Percentiles rank a stretch among this genome's conserved stretches.
Evolutionary conservation across 2,888 invertebrate species (phyloP).

Genomic region (Eilema griseolum): DNA sequence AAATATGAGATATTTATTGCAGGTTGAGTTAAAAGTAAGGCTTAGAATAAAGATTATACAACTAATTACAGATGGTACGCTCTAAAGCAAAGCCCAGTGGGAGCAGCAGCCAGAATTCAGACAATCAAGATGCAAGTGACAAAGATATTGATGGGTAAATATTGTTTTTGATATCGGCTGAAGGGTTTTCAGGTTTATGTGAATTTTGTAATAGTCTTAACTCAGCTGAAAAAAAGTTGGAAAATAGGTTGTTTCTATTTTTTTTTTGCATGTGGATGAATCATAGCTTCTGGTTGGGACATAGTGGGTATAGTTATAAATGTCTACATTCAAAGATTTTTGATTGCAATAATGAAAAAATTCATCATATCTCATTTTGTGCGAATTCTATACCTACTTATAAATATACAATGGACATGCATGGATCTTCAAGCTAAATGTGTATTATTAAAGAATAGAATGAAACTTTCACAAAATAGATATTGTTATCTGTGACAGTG

Average conservation of each 20-base stretch:
- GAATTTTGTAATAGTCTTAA: neutral
- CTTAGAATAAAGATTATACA: constrained; percentile 36
- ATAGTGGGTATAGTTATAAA: neutral
- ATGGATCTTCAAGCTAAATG: too few relatives aligned
- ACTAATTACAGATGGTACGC: constrained; percentile 82
- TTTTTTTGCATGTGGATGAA: neutral
- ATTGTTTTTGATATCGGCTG: constrained; percentile 45
- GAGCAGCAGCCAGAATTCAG: constrained; percentile 78
- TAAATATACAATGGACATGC: too few relatives aligned
- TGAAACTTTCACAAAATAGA: too few relatives aligned
- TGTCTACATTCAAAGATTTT: too few relatives aligned
- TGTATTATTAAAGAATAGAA: too few relatives aligned
- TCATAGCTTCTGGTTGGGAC: neutral
- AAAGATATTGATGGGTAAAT: constrained; percentile 84
- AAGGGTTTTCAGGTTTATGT: neutral
- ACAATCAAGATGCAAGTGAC: constrained; percentile 74
- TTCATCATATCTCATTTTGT: too few relatives aligned
- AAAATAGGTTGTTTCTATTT: neutral
- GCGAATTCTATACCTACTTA: too few relatives aligned
- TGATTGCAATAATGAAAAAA: too few relatives aligned
- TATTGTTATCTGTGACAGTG: too few relatives aligned
- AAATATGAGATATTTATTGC: neutral
- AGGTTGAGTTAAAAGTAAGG: constrained; percentile 8
- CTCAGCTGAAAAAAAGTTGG: neutral
- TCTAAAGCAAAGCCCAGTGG: constrained; percentile 76